Percentiles rank a stretch among this genome's conserved stretches.
These are phyloP conservation scores for Muscicapa striata DNA, from an alignment of 2,797 vertebrate species.

Conservation along the genomic window DNA sequence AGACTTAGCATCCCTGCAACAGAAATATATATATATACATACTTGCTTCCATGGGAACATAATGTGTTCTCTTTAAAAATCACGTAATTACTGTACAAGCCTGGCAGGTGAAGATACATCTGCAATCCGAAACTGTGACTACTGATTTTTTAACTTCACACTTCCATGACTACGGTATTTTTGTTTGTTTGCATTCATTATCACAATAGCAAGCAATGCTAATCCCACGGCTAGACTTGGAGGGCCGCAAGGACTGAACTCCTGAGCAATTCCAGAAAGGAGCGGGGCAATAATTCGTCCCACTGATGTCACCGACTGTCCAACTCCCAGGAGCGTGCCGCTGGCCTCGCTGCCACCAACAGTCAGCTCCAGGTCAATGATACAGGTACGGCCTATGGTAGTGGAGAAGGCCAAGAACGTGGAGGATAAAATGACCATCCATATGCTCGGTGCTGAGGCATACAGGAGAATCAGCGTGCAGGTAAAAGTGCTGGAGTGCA, in stretches of 20 bases:
- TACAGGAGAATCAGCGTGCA: constrained; percentile 84
- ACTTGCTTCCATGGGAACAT: neutral
- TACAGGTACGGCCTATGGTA: constrained; percentile 87
- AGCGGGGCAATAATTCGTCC: constrained; percentile 89
- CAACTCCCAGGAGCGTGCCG: constrained; percentile 89
- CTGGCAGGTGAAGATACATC: neutral
- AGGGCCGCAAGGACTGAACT: constrained; percentile 92
- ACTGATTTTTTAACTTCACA: constrained; percentile 63
- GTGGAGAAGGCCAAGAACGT: constrained; percentile 93
- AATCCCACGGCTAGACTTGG: constrained; percentile 85
- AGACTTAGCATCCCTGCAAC: neutral
- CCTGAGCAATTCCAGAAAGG: constrained; percentile 90
- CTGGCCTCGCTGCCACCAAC: constrained; percentile 84
- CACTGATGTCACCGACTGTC: constrained; percentile 93
- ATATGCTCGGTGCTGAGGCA: constrained; percentile 76
- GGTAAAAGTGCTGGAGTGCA: constrained; percentile 90
- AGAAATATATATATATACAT: neutral
- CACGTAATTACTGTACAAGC: neutral
- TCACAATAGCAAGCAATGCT: constrained; percentile 82
- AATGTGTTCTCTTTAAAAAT: neutral
- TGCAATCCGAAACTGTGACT: neutral
- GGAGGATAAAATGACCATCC: constrained; percentile 85
- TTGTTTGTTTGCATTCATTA: constrained; percentile 83
- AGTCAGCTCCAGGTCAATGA: constrained; percentile 90
- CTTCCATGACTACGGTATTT: constrained; percentile 67